Conservation (phyloP, 2,888 invertebrate genomes). For the Leptinotarsa peninsularis region DNA sequence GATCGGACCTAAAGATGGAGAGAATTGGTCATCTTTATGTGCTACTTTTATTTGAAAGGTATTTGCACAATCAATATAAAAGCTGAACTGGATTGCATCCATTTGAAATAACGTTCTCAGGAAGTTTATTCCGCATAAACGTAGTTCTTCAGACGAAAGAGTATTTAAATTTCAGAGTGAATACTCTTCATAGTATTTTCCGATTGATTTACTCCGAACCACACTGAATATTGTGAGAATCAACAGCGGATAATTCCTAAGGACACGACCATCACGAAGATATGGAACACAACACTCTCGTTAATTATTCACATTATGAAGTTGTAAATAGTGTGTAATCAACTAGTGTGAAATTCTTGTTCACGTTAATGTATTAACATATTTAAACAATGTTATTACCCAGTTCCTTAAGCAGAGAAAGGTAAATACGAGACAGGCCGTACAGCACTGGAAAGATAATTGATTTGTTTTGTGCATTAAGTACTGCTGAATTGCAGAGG, state of each 20-base stretch:
- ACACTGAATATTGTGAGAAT: slow-evolving; percentile 1
- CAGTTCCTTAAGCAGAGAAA: slow-evolving; percentile 22
- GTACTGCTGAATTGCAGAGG: background rate
- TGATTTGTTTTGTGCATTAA: background rate
- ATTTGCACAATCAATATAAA: too few species aligned
- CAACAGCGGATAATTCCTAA: too few species aligned
- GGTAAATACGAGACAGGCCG: background rate
- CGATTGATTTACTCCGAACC: background rate
- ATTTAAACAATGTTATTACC: slow-evolving; percentile 14
- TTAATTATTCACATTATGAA: slow-evolving; percentile 16
- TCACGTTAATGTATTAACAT: slow-evolving; percentile 19
- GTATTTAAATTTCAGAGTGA: too few species aligned
- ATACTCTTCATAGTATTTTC: too few species aligned
- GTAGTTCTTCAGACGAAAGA: too few species aligned
- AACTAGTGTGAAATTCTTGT: slow-evolving; percentile 24
- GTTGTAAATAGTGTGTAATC: slow-evolving; percentile 19
- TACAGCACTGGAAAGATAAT: slow-evolving; percentile 11
- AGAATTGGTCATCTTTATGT: too few species aligned
- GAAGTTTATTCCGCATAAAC: too few species aligned
- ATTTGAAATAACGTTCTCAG: too few species aligned
- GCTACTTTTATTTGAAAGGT: too few species aligned
- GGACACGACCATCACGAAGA: background rate
- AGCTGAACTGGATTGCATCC: too few species aligned
- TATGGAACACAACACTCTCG: slow-evolving; percentile 9
- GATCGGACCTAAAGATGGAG: too few species aligned